Conservation (phyloP, 2,113 vertebrate species). For the Seriola dumerili region DNA sequence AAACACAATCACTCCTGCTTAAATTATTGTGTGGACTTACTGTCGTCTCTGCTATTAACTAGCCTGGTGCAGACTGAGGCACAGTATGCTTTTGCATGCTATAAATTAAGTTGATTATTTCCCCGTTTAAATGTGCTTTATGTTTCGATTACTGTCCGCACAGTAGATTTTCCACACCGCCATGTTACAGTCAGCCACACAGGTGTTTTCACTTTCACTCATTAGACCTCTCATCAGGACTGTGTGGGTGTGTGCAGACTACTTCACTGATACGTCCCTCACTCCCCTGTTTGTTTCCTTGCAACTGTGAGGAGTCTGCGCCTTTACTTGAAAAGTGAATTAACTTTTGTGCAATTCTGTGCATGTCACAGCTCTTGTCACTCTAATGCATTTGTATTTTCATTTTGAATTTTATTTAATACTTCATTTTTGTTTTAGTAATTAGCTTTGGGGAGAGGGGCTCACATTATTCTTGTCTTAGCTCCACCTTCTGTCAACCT, state of each 20-base stretch:
- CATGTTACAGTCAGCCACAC: not conserved
- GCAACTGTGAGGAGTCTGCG: not conserved
- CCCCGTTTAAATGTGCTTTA: not conserved
- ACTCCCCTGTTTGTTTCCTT: not conserved
- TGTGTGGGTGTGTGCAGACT: not conserved
- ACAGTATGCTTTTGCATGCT: not conserved
- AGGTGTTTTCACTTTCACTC: conserved; percentile 32
- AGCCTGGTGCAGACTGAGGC: not conserved
- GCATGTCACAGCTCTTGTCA: not conserved
- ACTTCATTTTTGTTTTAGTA: not conserved
- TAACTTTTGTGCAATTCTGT: not conserved
- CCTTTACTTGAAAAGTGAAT: not conserved
- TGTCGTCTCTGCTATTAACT: not conserved
- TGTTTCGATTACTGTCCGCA: not conserved
- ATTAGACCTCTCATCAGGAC: conserved; percentile 16
- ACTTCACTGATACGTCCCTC: not conserved
- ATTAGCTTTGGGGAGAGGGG: not conserved
- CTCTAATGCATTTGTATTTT: not conserved
- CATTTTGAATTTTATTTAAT: not conserved
- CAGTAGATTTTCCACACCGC: not conserved
- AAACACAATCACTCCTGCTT: not conserved
- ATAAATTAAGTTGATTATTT: conserved; percentile 5
- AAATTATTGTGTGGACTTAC: not conserved
- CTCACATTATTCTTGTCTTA: not conserved
- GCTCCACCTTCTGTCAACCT: not conserved